Evolutionary conservation across 2,113 vertebrate genomes (phyloP), one percentile per base, ranked within the genome.

Genomic region (Anser brachyrhynchus): DNA sequence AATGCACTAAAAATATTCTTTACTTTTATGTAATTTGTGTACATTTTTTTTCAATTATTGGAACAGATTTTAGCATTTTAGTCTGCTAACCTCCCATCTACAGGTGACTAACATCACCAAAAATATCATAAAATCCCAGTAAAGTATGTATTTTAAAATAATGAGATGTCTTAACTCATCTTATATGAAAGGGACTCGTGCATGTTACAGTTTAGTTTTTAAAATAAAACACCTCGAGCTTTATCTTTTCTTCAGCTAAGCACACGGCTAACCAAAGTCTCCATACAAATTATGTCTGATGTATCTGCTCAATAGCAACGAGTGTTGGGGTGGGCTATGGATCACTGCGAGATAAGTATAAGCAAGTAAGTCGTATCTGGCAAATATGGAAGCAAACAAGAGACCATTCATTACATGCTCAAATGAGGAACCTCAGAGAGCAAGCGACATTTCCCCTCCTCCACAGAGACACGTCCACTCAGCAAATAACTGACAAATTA

Each of bases 361-460:
- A 90, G 90, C 54, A 71, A 78, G 5, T 29, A 62, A 61, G 29
- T 9, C 72, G 80, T 35, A 76, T 23, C 59, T 64, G 66, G 51
- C 35, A 44, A 46, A 43, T 3, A 49, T 66, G 58, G 88, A 78
- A 87, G 54, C 76, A 78, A 86, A 28, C 15, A 76, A 64, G 23
- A 67, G 8, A 81, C 73, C 39, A 52, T 61, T 78, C 76, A 66
- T 70, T 58, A 37, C 14, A n/a, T 33, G 58, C 70, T 70, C 74
- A 92, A 89, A 94, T 84, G 86, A 96, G 95, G 86, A 96, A 96
- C 84, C n/a, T 87, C 83, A n/a, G 70, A 37, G 31, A 89, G 54
- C 58, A 82, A 89, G 58, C 1, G 15, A 70, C 39, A 58, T 41
- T 78, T 75, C 49, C 77, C 54, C 51, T 81, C 73, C 66, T 78